Evolutionary conservation across 2,113 vertebrate genomes (phyloP), one percentile per base, ranked within the genome.

Genomic region (Cacatua alba): DNA sequence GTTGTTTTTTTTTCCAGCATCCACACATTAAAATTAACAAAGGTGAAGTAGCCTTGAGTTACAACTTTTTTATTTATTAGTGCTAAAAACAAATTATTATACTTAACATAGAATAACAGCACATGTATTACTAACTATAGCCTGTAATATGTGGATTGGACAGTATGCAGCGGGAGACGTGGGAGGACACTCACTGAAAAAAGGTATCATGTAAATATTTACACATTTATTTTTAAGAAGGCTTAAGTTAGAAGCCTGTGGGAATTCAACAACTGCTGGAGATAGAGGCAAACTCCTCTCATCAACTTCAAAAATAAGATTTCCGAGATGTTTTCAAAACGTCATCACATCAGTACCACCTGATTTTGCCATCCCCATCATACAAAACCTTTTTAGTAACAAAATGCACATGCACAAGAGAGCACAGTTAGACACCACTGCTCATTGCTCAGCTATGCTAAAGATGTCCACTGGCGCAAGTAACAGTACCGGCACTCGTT

Each of bases 121-220:
- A 82, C 5, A 46, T 23, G 10, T 17, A 70, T 74, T 87, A 37
- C 37, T 63, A 70, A 75, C 46, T 82, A 49, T 3, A 77, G 70
- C 23, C 18, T 82, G 19, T 25, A 85, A 89, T 18, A 77, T 1
- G 3, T 39, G 48, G 44, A 84, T 35, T 37, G 26, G 26, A 59
- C 63, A 18, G 68, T 39, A 51, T 17, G 74, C 52, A 71, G 51
- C 69, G 51, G 21, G 39, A 92, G 68, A 64, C 0, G 2, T 62
- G 62, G 68, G 80, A 95, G 48, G 70, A 71, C 44, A 65, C 5
- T 76, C 83, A 83, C 41, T 71, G 51, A 75, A 62, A 82, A 48
- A 86, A 84, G 33, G 48, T 83, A 88, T 26, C 23, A 33, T 20
- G 33, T 86, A 95, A 95, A 82, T 89, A 94, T 75, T 91, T 82